Conservation (phyloP, 2,888 invertebrate genomes). For the Pseudococcus viburni region DNA sequence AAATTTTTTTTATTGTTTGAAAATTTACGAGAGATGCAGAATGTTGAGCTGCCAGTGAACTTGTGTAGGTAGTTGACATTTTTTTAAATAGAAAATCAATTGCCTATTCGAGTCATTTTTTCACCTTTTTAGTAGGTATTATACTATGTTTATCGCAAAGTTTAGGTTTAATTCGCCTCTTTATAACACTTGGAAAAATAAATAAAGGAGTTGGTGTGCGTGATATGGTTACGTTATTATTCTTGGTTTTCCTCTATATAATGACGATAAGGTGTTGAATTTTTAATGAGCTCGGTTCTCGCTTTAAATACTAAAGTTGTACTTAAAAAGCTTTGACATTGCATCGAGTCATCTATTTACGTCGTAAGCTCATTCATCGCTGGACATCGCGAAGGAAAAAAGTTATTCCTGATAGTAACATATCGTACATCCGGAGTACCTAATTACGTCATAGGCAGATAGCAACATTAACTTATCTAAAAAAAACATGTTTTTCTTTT, state of each 20-base stretch:
- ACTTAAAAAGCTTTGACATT: background rate
- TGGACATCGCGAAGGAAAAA: background rate
- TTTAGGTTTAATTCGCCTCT: conserved; percentile 36
- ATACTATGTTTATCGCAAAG: background rate
- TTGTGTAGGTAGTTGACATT: no score
- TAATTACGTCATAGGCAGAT: no score
- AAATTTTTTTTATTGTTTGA: background rate
- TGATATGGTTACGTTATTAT: conserved; percentile 38
- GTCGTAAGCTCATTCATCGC: background rate
- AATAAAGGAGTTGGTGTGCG: conserved; percentile 21
- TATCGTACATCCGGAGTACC: background rate
- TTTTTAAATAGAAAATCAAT: background rate
- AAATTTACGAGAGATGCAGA: background rate
- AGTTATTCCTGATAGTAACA: background rate
- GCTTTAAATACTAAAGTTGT: background rate
- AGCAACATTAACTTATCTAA: no score
- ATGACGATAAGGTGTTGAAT: conserved; percentile 25
- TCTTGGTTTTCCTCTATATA: background rate
- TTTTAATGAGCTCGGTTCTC: conserved; percentile 19
- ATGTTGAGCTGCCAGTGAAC: no score
- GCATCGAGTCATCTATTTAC: background rate
- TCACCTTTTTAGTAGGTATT: background rate
- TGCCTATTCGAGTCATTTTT: background rate
- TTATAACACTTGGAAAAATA: conserved; percentile 43
- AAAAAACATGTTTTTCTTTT: no score